These are phyloP conservation scores for Andrena dorsata DNA, from an alignment of 2,888 invertebrate species.

Conservation along the genomic window DNA sequence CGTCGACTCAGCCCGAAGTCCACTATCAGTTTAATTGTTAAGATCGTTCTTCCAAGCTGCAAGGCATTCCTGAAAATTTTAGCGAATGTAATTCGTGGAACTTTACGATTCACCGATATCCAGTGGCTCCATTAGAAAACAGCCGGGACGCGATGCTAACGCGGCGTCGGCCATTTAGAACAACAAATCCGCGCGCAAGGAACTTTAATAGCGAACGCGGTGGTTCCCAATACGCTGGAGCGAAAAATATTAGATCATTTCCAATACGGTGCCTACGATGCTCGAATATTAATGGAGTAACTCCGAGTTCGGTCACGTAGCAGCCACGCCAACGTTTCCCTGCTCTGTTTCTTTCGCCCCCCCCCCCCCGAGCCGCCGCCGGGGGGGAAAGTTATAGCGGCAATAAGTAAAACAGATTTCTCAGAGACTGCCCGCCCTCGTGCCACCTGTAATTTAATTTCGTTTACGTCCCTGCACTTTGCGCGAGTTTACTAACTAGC, in stretches of 20 bases:
- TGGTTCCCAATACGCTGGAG: conserved; percentile 4
- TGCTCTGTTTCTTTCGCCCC: conserved; percentile 47
- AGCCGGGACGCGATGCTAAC: neutral
- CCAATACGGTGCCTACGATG: conserved; percentile 23
- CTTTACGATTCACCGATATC: neutral
- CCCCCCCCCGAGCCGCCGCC: neutral
- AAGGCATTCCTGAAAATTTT: neutral
- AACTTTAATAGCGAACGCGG: conserved; percentile 27
- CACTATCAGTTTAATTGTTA: neutral
- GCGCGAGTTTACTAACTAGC: neutral
- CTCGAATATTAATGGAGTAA: conserved; percentile 31
- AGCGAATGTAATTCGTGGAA: neutral
- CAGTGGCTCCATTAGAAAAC: neutral
- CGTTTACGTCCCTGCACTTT: conserved; percentile 33
- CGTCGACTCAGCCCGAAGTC: neutral
- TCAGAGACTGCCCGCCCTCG: conserved; percentile 20
- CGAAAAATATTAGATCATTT: conserved; percentile 40
- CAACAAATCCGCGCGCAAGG: conserved; percentile 11
- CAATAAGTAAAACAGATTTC: conserved; percentile 52
- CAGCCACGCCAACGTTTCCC: conserved; percentile 37
- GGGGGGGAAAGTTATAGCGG: conserved; percentile 19
- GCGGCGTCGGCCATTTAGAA: neutral
- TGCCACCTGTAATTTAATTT: conserved; percentile 31
- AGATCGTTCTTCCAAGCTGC: neutral
- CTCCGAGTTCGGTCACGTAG: conserved; percentile 34